These are phyloP conservation scores for Epicampocera succincta DNA, from an alignment of 2,888 invertebrate species.

Conservation along the genomic window DNA sequence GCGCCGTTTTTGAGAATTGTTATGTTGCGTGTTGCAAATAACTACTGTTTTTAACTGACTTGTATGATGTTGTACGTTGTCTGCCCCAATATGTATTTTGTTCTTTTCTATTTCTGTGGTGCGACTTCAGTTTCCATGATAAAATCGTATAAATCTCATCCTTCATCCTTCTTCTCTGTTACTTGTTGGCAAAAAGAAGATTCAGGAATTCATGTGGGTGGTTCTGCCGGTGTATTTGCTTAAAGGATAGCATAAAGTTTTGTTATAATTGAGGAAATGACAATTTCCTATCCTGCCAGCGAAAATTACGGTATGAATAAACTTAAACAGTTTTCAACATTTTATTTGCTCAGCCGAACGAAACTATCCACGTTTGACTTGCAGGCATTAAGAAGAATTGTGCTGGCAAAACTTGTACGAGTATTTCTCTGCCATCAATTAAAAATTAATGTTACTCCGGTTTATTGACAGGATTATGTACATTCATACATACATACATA, in stretches of 20 bases:
- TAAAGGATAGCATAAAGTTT: conserved; percentile 58
- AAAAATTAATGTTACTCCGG: conserved; percentile 41
- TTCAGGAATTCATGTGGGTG: conserved; percentile 15
- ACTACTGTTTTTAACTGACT: conserved; percentile 39
- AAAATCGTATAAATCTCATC: not conserved
- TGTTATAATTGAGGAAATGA: conserved; percentile 69
- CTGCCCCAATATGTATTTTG: conserved; percentile 20
- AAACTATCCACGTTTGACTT: not conserved
- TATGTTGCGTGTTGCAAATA: not conserved
- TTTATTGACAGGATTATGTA: conserved; percentile 35
- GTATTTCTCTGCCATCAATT: conserved; percentile 14
- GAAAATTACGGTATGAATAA: conserved; percentile 30
- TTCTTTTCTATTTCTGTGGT: not conserved
- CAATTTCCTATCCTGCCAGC: conserved; percentile 65
- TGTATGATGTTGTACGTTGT: conserved; percentile 49
- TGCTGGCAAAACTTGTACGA: not conserved
- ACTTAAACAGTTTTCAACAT: conserved; percentile 24
- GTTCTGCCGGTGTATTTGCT: not conserved
- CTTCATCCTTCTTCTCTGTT: not conserved
- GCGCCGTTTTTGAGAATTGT: not conserved
- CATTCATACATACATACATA: conserved; percentile 17
- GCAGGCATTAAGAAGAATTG: not conserved
- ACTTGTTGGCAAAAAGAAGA: conserved; percentile 17
- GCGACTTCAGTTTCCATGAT: conserved; percentile 29
- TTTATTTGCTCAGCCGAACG: conserved; percentile 9